phyloP scores from a whole-genome alignment of 2,113 vertebrate genomes.

The Strix uralensis region DNA sequence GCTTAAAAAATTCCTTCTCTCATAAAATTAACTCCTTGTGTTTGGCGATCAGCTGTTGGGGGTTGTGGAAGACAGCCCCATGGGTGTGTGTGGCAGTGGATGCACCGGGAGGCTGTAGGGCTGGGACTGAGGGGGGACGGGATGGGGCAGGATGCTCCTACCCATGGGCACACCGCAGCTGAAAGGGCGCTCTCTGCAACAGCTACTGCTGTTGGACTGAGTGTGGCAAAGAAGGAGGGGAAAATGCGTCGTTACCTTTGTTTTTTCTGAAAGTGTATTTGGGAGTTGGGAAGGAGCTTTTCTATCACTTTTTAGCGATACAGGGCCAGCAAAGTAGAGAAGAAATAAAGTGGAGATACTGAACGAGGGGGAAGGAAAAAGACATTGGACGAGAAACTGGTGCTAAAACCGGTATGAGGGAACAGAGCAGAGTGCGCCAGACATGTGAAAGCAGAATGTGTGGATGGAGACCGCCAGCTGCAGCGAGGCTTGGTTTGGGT shows the following conservation, averaged over 20 bases:
- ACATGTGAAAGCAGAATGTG: neutral
- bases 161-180: accelerated
- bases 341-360: neutral
- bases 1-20: neutral
- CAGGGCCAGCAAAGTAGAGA: neutral
- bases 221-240: neutral
- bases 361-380: neutral
- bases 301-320: neutral
- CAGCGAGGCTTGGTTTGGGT: neutral
- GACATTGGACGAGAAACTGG: neutral
- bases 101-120: accelerated
- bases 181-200: neutral
- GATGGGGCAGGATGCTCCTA: neutral
- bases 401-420: neutral
- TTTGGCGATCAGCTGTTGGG: neutral
- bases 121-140: neutral
- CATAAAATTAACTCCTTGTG: neutral
- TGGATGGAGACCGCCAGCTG: neutral
- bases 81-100: accelerated
- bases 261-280: neutral
- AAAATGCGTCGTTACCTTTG: neutral
- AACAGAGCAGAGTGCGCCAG: neutral
- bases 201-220: neutral
- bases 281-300: neutral
- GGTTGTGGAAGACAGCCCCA: accelerated